Conservation (phyloP, 2,888 invertebrate species). For the Parthenolecanium corni region DNA sequence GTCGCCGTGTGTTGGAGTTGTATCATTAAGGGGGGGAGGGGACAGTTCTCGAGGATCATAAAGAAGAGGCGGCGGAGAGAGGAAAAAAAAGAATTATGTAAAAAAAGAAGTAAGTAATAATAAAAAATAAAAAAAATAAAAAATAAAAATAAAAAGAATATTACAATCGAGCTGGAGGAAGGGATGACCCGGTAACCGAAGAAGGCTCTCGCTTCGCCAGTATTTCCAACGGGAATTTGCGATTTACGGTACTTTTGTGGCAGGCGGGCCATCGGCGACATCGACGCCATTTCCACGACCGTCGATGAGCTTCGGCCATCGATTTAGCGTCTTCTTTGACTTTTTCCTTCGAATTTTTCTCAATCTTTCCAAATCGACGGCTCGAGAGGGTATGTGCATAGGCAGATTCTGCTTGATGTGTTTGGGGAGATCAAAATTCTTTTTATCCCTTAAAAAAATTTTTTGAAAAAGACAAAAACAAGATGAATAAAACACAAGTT, state of each 20-base stretch:
- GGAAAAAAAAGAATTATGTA: no score
- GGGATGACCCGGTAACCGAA: constrained; percentile 28
- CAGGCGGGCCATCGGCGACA: background rate
- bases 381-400: no score
- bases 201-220: constrained; percentile 10
- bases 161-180: background rate
- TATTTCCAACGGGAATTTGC: constrained; percentile 28
- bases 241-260: constrained; percentile 27
- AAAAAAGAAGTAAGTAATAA: no score
- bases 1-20: constrained; percentile 23
- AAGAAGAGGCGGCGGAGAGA: no score
- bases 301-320: background rate
- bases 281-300: background rate
- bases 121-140: no score
- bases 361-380: no score
- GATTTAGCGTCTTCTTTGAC: background rate
- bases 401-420: no score
- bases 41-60: background rate
- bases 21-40: background rate
- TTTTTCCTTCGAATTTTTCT: background rate
- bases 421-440: no score
- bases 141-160: background rate
- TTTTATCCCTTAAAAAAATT: no score
- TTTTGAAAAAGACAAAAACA: no score
- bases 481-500: no score